phyloP scores from a whole-genome alignment of 2,888 invertebrate genomes.

The Pyrochroa serraticornis region DNA sequence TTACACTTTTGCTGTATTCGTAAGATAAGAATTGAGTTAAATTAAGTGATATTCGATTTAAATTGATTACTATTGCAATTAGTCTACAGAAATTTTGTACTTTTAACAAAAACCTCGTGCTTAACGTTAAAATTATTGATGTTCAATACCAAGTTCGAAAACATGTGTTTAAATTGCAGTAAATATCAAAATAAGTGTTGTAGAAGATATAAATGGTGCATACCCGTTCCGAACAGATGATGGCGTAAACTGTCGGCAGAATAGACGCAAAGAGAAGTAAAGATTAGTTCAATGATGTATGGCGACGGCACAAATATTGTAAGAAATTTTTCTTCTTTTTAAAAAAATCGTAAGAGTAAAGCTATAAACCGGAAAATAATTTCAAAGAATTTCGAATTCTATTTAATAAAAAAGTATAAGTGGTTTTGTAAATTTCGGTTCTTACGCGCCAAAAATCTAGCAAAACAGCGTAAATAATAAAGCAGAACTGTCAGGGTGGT shows the following conservation, averaged over 20 bases:
- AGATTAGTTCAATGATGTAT: conserved; percentile 30
- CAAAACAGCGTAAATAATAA: conserved; percentile 12
- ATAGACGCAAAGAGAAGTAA: conserved; percentile 21
- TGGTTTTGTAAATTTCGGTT: neutral
- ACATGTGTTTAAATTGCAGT: conserved; percentile 7
- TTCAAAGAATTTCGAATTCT: too few relatives aligned
- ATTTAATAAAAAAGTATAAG: too few relatives aligned
- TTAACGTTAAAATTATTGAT: conserved; percentile 8
- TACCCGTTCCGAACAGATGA: conserved; percentile 27
- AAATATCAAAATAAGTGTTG: conserved; percentile 25
- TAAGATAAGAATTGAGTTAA: too few relatives aligned
- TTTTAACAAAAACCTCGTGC: conserved; percentile 4
- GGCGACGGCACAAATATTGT: conserved; percentile 22
- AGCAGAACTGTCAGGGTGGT: conserved; percentile 8
- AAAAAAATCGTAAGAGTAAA: too few relatives aligned
- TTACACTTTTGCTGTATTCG: too few relatives aligned
- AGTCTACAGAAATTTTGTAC: neutral
- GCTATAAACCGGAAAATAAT: too few relatives aligned
- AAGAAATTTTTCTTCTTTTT: conserved; percentile 9
- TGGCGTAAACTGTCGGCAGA: conserved; percentile 25
- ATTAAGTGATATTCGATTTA: neutral
- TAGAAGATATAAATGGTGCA: conserved; percentile 31
- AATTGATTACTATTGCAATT: neutral
- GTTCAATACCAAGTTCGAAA: conserved; percentile 8
- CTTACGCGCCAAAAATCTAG: neutral